Evolutionary conservation across 2,113 vertebrate species (phyloP), one percentile per base, ranked within the genome.

Genomic region (Tragelaphus scriptus): DNA sequence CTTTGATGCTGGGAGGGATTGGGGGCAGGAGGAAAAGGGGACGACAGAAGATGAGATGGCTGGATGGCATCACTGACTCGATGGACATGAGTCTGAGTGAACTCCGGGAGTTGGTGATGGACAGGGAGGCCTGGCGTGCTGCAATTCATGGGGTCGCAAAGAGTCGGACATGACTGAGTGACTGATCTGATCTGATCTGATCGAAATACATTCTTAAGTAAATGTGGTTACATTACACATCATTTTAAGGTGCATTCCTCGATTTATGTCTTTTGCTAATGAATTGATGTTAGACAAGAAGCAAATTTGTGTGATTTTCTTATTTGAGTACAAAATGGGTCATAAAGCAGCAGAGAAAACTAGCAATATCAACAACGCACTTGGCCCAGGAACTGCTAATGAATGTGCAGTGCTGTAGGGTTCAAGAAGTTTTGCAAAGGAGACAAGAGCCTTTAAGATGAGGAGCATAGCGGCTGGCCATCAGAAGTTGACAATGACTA

Each of bases 401-500:
- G 12, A 77, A 44, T 44, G 71, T 26, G 6, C 12, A 14, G 6
- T 2, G 40, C 23, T 2, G 36, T 7, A 7, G 71, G 36, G 21
- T 15, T 77, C 23, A 44, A 77, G 6, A 77, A 44, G 71, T 44
- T 77, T 0, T 77, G 40, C 71, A 77, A 44, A 77, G 71, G 36
- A 44, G 40, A 77, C 12, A 0, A 77, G 40, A 77, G 71, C 40
- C 71, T 77, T 26, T 6, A 44, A 7, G 36, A 77, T 7, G 12
- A 77, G 40, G 6, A 15, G 71, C 1, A 0, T 26, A 26, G 71
- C 26, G 21, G 71, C 21, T 1, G 0, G 21, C 36, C 21, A 75
- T 75, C 36, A 13, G 71, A 44, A 75, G 21, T 14, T 44, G 71
- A 75, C 11, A 14, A 7, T 12, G 21, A 44, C 36, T 25, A 75